Evolutionary conservation across 1,140 invertebrate species (phyloP).

Genomic region (Achatina immaculata): DNA sequence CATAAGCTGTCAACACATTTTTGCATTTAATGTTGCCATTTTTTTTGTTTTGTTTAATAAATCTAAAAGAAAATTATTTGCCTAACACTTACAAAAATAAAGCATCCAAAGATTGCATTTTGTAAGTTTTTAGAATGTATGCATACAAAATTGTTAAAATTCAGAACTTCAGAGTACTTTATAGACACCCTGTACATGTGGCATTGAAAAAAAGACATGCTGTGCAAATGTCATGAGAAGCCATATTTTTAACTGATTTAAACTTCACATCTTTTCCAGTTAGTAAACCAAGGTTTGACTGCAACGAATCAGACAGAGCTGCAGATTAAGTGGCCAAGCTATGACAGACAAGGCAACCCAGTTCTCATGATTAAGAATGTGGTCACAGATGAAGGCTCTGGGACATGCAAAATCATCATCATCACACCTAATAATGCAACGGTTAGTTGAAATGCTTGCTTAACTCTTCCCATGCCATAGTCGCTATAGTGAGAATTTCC

Average conservation of each 20-base stretch:
- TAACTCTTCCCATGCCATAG: no score
- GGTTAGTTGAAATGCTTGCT: conserved; percentile 48
- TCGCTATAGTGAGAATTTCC: no score
- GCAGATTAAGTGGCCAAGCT: conserved; percentile 59
- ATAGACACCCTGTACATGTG: no score
- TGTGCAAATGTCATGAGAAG: no score
- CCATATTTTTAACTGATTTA: neutral
- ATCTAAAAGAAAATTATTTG: no score
- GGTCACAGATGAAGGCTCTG: conserved; percentile 45
- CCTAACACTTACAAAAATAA: no score
- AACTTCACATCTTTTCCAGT: conserved; percentile 40
- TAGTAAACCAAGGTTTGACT: conserved; percentile 53
- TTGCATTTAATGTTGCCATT: no score
- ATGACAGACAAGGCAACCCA: conserved; percentile 51
- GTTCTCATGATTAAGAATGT: conserved; percentile 43
- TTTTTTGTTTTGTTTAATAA: no score
- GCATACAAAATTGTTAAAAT: neutral
- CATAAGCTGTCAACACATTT: no score
- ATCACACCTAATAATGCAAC: conserved; percentile 52
- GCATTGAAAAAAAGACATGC: no score
- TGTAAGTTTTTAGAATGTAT: neutral
- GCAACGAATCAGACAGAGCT: conserved; percentile 48
- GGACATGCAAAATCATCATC: conserved; percentile 47
- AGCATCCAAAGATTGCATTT: no score
- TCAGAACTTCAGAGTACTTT: neutral